Percentiles rank a stretch among this genome's conserved stretches.
These are phyloP conservation scores for Cairina moschata DNA, from an alignment of 2,113 vertebrate genomes.

Conservation along the genomic window DNA sequence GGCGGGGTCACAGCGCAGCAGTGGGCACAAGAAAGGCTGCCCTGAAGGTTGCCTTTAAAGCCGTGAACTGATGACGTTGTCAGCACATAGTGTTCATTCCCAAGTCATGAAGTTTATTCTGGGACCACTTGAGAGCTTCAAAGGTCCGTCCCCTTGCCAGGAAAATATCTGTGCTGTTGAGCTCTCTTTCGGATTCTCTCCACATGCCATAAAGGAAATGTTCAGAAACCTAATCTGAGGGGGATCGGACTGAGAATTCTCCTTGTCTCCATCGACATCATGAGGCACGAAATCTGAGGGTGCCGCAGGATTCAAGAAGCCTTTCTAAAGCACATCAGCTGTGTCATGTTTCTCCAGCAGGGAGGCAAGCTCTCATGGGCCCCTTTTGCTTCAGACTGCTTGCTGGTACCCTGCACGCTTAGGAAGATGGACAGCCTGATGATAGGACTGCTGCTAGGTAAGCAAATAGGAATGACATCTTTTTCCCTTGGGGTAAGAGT, in stretches of 20 bases:
- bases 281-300: constrained; percentile 12
- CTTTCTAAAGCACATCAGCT: not conserved
- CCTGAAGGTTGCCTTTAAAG: constrained; percentile 47
- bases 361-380: not conserved
- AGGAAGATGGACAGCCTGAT: not conserved
- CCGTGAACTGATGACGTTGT: not conserved
- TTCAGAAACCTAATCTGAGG: constrained; percentile 58
- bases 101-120: constrained; percentile 66
- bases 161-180: constrained; percentile 59
- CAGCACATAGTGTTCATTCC: constrained; percentile 63
- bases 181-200: constrained; percentile 55
- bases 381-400: not conserved
- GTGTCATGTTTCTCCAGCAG: not conserved
- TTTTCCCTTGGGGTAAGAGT: not conserved
- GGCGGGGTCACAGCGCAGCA: not conserved
- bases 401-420: not conserved
- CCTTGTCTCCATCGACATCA: not conserved
- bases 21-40: not conserved
- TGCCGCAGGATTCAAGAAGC: not conserved
- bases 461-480: not conserved
- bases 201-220: constrained; percentile 49
- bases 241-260: constrained; percentile 7
- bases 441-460: not conserved
- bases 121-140: constrained; percentile 61
- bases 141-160: constrained; percentile 46